Conservation (phyloP, 1,140 invertebrate genomes). For the Heliconius eleuchia region DNA sequence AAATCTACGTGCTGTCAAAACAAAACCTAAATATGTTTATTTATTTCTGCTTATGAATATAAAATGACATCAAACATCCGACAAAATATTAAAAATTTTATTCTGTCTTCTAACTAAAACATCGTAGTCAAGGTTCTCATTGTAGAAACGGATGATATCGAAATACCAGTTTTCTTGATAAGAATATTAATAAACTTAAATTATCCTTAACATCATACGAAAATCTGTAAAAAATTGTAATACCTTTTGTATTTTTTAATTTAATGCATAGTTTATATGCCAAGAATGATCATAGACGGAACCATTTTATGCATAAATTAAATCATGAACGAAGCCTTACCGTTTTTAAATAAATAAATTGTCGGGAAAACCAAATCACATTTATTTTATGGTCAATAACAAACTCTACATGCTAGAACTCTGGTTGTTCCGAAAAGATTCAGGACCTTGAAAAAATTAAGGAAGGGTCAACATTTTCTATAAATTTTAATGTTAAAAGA, state of each 20-base stretch:
- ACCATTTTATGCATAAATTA: neutral
- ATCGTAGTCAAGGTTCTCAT: conserved; percentile 20
- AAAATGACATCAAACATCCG: neutral
- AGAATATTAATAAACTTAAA: conserved; percentile 25
- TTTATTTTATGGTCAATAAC: too few relatives aligned
- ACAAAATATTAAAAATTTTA: neutral
- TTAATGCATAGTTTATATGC: conserved; percentile 8
- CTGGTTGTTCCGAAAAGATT: too few relatives aligned
- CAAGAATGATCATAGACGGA: neutral
- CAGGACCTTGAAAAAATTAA: too few relatives aligned
- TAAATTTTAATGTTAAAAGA: too few relatives aligned
- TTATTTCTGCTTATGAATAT: neutral
- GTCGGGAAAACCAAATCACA: too few relatives aligned
- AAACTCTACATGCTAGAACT: too few relatives aligned
- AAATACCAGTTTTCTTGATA: conserved; percentile 29
- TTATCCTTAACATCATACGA: neutral
- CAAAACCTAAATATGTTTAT: neutral
- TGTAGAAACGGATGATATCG: conserved; percentile 23
- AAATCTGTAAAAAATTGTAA: conserved; percentile 2
- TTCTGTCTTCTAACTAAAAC: neutral
- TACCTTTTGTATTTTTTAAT: neutral
- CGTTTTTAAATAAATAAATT: neutral
- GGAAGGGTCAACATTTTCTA: too few relatives aligned
- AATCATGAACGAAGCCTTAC: neutral
- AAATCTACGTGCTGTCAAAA: neutral